A percentile compares a stretch with the other conserved stretches of the same genome.
Conservation (phyloP, 2,113 vertebrate species). For the crab-eating macaque (Macaca fascicularis) region T2T-MFA8v1.1 NC_088386.1:16893001-16893500, state of each 20-base stretch:
- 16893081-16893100: not conserved
- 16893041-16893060: not conserved
- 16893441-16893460: not conserved
- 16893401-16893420: not conserved
- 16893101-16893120: not conserved
- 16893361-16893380: not conserved
- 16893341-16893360: not conserved
- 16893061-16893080: not conserved
- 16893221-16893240: not conserved
- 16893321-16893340: not conserved
- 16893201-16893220: not conserved
- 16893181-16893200: not conserved
- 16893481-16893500: not conserved
- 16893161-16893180: not conserved
- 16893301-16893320: not conserved
- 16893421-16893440: not conserved
- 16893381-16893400: not conserved
- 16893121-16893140: not conserved
- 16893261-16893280: not conserved
- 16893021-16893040: not conserved
- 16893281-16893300: not conserved
- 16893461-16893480: not conserved
- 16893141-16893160: not conserved
- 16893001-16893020: not conserved
- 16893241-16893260: not conserved